Base-by-base conservation (phyloP, 2,113 vertebrate species). In the Psophia crepitans region DNA sequence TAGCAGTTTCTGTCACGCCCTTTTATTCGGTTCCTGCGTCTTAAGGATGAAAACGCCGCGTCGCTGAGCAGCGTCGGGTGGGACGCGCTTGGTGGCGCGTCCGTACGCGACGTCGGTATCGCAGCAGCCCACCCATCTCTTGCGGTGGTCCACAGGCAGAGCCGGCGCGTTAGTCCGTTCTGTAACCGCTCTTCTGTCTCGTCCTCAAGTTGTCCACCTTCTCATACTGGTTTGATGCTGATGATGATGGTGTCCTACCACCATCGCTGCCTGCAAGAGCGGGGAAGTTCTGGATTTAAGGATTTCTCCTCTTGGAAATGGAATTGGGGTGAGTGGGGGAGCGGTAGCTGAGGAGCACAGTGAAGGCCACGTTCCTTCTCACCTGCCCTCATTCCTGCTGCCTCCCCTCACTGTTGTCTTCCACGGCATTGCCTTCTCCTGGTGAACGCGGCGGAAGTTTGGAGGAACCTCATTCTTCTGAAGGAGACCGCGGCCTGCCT, bases 91-190 rank as follows among this genome's bases (percentile, higher is more conserved):
- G 12, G 5, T 20, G 5, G 30, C 14, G 4, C 8, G 18, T 17
- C 39, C 0, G 69, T 28, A n/a, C 20, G 15, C 12, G 7, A 24
- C 12, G 6, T 0, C 4, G 53, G 17, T 27, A 22, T 27, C 28
- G 4, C 53, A 27, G 27, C 28, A 35, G 51, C 51, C 78, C 8
- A 19, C 49, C 32, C 6, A 20, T 8, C 6, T 24, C 43, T 33
- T 33, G 4, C 7, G 3, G 4, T 33, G 30, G 65, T n/a, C n/a
- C 17, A 5, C n/a, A 6, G 33, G n/a, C 17, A 26, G 64, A 32
- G 16, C 2, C 0, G 2, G 53, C 3, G 2, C 5, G 41, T 27
- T 48, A 26, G 53, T 39, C 64, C 16, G 0, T 57, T 32, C 51
- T 8, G 16, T 30, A 18, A 35, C 41, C 5, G 37, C 60, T 24